Base-by-base conservation (phyloP, 2,113 vertebrate genomes). In the Sceloporus undulatus region DNA sequence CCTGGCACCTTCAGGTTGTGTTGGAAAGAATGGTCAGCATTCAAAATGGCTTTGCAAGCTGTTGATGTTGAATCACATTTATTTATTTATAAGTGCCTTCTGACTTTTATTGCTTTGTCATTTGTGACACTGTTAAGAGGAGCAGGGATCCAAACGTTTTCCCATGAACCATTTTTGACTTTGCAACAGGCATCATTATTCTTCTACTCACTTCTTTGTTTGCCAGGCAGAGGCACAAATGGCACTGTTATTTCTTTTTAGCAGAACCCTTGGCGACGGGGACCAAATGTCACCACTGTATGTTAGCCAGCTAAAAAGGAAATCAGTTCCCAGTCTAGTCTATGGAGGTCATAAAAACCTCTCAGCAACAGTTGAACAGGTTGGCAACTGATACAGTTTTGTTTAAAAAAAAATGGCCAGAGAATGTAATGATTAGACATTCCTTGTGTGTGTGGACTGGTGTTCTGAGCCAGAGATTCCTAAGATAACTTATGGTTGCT, bases 331-430 rank as follows among this genome's bases (percentile, higher is more conserved):
- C 68, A 65, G 70, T 48, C 62, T 79, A 73, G 38, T 59, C 78
- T 73, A 7, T n/a, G 23, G 54, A 59, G 68, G 78, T 29, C 78
- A 87, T 73, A 42, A 65, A 82, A 73, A n/a, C 9, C 54, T 59
- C 78, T 80, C 79, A n/a, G 86, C 79, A 82, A 82, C 79, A 82
- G 79, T 75, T 87, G 70, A 74, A 65, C n/a, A 62, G 66, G 54
- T 73, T 56, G 77, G 77, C 77, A 38, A 82, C 38, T 48, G 62
- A 78, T 78, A 40, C 74, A 74, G 27, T 73, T 82, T 25, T 62
- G 62, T 74, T 40, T 56, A 34, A 34, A 48, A 48, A 48, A 48
- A 48, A 48, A 62, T 62, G 21, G 27, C 16, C 34, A 73, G 34
- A n/a, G 34, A 38, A 9, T 29, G 19, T 18, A 19, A 27, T 78